phyloP scores from a whole-genome alignment of 2,797 vertebrate genomes.

The Bovichtus variegatus region DNA sequence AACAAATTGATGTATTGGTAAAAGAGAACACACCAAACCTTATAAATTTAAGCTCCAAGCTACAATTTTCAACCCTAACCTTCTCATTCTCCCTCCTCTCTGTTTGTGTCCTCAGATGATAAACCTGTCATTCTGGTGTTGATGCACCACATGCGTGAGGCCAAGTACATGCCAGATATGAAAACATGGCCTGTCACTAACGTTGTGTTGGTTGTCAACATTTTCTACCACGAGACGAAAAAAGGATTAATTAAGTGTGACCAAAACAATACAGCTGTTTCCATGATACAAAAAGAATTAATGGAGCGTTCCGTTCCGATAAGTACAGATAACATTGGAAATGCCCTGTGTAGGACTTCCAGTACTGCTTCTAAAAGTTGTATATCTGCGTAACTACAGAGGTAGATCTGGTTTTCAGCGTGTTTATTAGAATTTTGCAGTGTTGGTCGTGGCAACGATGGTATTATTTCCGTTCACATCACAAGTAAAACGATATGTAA shows the following conservation, averaged over 20 bases:
- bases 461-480: neutral
- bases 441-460: neutral
- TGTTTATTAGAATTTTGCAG: neutral
- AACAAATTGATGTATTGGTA: neutral
- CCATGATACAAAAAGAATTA: neutral
- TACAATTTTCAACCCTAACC: neutral
- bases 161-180: rapidly evolving
- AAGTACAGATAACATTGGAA: rapidly evolving
- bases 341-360: no score
- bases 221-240: conserved; percentile 55
- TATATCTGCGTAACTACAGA: rapidly evolving
- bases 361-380: no score
- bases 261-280: conserved; percentile 5
- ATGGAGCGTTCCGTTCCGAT: rapidly evolving
- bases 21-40: neutral
- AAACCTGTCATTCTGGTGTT: conserved; percentile 70
- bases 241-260: conserved; percentile 13
- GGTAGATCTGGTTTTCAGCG: no score
- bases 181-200: rapidly evolving
- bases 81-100: neutral
- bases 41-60: neutral
- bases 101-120: conserved; percentile 33
- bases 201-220: neutral
- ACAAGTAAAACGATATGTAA: neutral
- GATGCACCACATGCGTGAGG: conserved; percentile 57